Conservation (phyloP, 2,888 invertebrate species). For the Tipula vernalis region DNA sequence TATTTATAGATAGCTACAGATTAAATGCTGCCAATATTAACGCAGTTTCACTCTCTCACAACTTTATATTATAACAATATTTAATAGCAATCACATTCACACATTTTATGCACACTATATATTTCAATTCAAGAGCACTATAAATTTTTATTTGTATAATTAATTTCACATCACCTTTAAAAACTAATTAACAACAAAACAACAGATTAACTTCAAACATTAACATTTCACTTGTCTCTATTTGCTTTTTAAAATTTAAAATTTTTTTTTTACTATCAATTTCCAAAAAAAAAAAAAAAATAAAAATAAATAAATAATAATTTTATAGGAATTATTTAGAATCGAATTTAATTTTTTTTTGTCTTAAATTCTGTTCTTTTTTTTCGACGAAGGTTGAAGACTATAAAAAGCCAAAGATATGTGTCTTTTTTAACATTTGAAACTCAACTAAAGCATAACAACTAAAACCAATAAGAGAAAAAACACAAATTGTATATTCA, state of each 20-base stretch:
- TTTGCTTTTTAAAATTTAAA: background rate
- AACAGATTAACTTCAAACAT: background rate
- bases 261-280: background rate
- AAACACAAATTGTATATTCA: background rate
- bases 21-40: background rate
- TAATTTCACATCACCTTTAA: background rate
- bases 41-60: background rate
- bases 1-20: background rate
- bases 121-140: background rate
- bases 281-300: too few species aligned
- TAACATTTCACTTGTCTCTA: background rate
- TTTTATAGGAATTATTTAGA: background rate
- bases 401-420: constrained; percentile 7
- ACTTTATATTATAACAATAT: background rate
- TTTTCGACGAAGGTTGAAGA: background rate
- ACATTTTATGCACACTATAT: background rate
- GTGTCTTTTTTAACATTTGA: background rate
- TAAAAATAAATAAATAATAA: too few species aligned
- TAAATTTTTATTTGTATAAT: background rate
- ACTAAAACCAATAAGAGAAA: background rate
- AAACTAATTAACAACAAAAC: background rate
- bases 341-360: background rate
- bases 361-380: background rate
- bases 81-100: background rate
- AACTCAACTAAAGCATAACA: constrained; percentile 9